A percentile compares a stretch with the other conserved stretches of the same genome.
phyloP scores from a whole-genome alignment of 2,797 vertebrate species.

The Decapterus maruadsi region DNA sequence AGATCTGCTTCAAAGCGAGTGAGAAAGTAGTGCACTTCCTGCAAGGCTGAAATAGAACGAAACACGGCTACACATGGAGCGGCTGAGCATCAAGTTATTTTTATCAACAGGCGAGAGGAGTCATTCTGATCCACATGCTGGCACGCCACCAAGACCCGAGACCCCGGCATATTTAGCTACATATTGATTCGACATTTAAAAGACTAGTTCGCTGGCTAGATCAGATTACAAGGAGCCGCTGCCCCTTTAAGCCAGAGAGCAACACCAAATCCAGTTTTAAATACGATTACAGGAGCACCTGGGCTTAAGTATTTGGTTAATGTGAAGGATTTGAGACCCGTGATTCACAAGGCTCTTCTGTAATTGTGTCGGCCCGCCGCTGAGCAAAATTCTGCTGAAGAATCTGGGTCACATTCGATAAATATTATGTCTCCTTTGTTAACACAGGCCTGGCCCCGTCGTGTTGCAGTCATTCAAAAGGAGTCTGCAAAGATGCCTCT shows the following conservation, averaged over 20 bases:
- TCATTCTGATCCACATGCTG: slow-evolving; percentile 60
- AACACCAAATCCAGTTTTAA: slow-evolving; percentile 67
- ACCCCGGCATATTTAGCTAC: slow-evolving; percentile 58
- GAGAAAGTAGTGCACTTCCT: slow-evolving; percentile 29
- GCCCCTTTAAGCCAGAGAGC: slow-evolving; percentile 64
- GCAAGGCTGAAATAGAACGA: slow-evolving; percentile 20
- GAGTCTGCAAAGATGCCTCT: slow-evolving; percentile 25
- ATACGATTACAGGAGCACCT: slow-evolving; percentile 47
- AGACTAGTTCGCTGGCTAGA: slow-evolving; percentile 67
- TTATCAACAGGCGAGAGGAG: slow-evolving; percentile 44
- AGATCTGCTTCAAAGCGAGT: slow-evolving; percentile 28
- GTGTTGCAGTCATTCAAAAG: slow-evolving; percentile 31
- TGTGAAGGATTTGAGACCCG: slow-evolving; percentile 44
- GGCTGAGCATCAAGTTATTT: slow-evolving; percentile 44
- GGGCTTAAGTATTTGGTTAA: slow-evolving; percentile 30
- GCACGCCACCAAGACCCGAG: slow-evolving; percentile 53
- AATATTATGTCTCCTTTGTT: slow-evolving; percentile 19
- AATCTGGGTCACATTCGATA: slow-evolving; percentile 30
- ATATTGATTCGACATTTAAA: slow-evolving; percentile 76
- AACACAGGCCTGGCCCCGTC: not conserved
- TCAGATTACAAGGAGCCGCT: slow-evolving; percentile 71
- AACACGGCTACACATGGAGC: slow-evolving; percentile 19
- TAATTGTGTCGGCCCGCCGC: slow-evolving; percentile 7
- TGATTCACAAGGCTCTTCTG: slow-evolving; percentile 16
- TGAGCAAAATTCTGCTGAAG: slow-evolving; percentile 24